Evolutionary conservation across 2,888 invertebrate genomes (phyloP).

Genomic region (Aricia artaxerxes): DNA sequence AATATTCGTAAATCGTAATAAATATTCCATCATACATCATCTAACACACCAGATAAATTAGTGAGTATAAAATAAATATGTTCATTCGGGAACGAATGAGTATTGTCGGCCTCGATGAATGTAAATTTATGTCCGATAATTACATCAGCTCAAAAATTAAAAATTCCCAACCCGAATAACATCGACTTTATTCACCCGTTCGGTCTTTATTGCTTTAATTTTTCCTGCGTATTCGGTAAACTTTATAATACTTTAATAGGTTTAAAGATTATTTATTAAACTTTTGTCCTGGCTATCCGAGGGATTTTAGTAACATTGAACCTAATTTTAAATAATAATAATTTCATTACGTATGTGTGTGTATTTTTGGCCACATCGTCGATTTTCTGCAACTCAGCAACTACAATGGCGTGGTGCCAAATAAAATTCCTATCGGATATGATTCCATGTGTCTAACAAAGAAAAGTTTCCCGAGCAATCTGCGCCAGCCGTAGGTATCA

Average conservation of each 20-base stretch:
- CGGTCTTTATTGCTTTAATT: conserved; percentile 20
- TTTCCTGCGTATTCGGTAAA: neutral
- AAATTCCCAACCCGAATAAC: conserved; percentile 20
- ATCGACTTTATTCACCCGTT: conserved; percentile 6
- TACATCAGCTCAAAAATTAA: conserved; percentile 21
- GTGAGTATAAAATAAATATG: neutral
- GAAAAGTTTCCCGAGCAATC: neutral
- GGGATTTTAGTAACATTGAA: neutral
- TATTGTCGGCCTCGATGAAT: neutral
- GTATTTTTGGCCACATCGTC: neutral
- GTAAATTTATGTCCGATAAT: conserved; percentile 21
- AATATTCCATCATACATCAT: neutral
- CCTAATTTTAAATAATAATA: too few relatives aligned
- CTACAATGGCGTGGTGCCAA: conserved; percentile 17
- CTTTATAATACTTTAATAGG: neutral
- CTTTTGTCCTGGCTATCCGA: neutral
- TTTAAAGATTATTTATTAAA: neutral
- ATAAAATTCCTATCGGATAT: conserved; percentile 5
- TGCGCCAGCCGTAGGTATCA: too few relatives aligned
- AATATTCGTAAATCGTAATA: neutral
- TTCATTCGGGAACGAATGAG: conserved; percentile 10
- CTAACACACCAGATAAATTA: neutral
- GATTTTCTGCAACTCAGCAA: neutral
- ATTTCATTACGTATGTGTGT: neutral
- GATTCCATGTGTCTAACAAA: neutral